phyloP scores from a whole-genome alignment of 2,797 vertebrate species.

The Tenualosa ilisha region DNA sequence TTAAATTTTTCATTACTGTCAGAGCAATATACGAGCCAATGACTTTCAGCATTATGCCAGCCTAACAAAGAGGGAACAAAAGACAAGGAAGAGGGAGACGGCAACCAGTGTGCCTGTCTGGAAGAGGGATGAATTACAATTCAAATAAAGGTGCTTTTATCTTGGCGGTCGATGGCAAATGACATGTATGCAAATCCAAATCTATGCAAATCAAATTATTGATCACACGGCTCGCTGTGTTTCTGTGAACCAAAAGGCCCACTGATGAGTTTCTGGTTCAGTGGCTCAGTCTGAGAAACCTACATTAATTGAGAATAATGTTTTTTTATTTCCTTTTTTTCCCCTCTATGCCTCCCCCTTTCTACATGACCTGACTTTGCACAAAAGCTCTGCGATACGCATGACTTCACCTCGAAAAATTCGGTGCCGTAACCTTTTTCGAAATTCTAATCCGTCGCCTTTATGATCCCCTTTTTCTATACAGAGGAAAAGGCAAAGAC shows the following conservation, averaged over 20 bases:
- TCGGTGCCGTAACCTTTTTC: constrained; percentile 52
- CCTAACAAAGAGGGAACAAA: neutral
- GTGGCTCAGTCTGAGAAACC: neutral
- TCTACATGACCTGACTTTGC: constrained; percentile 53
- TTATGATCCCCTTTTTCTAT: neutral
- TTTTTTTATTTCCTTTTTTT: constrained; percentile 51
- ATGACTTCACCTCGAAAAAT: constrained; percentile 31
- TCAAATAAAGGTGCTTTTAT: constrained; percentile 5
- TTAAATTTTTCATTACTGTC: constrained; percentile 6
- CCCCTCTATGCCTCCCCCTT: constrained; percentile 44
- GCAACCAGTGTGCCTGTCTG: neutral
- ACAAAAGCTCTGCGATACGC: constrained; percentile 52
- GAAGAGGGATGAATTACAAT: neutral
- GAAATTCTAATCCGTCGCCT: constrained; percentile 3
- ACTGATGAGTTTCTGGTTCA: constrained; percentile 17
- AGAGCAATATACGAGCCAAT: neutral
- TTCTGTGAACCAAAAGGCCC: neutral
- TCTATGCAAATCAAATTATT: constrained; percentile 27
- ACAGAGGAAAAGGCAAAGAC: neutral
- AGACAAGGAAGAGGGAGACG: neutral
- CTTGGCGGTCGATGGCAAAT: constrained; percentile 5
- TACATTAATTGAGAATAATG: constrained; percentile 43
- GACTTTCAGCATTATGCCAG: constrained; percentile 5
- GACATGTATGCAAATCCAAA: constrained; percentile 22
- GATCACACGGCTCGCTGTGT: constrained; percentile 11